These are phyloP conservation scores for Alfaro cultratus DNA, from an alignment of 2,797 vertebrate genomes.

Conservation along the genomic window DNA sequence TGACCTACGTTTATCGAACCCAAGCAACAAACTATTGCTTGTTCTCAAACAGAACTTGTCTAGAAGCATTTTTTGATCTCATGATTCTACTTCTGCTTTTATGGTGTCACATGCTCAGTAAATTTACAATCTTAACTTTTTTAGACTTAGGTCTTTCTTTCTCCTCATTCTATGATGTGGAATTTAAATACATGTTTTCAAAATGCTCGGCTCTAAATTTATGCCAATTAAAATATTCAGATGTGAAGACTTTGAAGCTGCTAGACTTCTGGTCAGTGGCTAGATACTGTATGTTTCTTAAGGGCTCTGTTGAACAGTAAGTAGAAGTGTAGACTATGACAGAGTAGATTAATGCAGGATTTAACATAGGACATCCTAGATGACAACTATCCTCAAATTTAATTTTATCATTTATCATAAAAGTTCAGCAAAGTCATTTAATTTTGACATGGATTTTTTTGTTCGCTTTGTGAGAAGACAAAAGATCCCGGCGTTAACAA, in stretches of 20 bases:
- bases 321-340: background rate
- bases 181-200: background rate
- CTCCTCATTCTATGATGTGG: background rate
- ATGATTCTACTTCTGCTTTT: background rate
- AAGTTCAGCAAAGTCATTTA: slow-evolving; percentile 15
- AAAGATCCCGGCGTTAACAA: slow-evolving; percentile 35
- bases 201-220: background rate
- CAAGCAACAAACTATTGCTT: background rate
- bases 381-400: slow-evolving; percentile 28
- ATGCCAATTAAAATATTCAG: background rate
- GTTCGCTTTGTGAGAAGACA: slow-evolving; percentile 29
- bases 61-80: background rate
- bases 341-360: slow-evolving; percentile 6
- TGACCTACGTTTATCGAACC: background rate
- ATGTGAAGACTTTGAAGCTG: background rate
- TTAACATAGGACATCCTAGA: background rate
- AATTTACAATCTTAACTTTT: background rate
- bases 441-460: slow-evolving; percentile 31
- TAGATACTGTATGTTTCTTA: background rate
- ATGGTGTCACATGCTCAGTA: background rate
- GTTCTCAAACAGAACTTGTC: background rate
- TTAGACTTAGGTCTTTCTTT: background rate
- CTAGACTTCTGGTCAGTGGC: background rate
- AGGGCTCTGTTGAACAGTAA: slow-evolving; percentile 1
- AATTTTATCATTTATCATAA: slow-evolving; percentile 18